A percentile compares a stretch with the other conserved stretches of the same genome.
phyloP scores from a whole-genome alignment of 2,797 vertebrate genomes.

The Pelochelys cantorii region DNA sequence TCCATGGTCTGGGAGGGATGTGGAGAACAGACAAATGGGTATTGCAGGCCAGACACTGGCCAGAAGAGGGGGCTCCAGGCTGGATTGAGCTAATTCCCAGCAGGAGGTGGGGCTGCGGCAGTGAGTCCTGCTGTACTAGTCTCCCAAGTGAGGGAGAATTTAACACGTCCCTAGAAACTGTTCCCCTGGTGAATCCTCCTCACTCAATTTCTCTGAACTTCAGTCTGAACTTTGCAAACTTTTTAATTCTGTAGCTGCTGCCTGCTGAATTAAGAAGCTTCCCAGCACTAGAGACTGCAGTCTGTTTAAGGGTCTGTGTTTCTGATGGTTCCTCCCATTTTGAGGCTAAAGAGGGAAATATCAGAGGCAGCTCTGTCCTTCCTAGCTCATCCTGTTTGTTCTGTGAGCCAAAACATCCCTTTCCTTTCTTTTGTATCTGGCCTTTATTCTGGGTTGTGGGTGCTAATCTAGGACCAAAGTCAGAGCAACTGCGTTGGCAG shows the following conservation, averaged over 20 bases:
- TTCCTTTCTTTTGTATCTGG: not conserved
- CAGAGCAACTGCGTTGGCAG: not conserved
- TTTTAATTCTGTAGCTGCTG: accelerated
- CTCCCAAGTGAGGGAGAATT: accelerated
- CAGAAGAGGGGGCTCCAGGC: too few relatives aligned
- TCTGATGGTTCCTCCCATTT: not conserved
- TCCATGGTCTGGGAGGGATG: too few relatives aligned
- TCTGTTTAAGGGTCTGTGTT: not conserved
- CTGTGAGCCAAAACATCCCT: not conserved
- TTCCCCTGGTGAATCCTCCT: not conserved
- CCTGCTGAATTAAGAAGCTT: not conserved
- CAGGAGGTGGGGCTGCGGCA: too few relatives aligned
- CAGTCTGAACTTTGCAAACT: accelerated
- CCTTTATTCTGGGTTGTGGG: not conserved
- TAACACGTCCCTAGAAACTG: accelerated
- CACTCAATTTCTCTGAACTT: not conserved
- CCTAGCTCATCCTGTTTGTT: not conserved
- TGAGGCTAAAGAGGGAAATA: not conserved
- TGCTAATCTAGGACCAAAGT: not conserved
- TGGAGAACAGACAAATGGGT: too few relatives aligned
- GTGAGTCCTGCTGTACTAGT: too few relatives aligned
- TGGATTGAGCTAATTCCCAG: too few relatives aligned
- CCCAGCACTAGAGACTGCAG: not conserved
- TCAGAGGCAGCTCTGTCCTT: not conserved
- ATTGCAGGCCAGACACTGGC: too few relatives aligned